Evolutionary conservation across 2,113 vertebrate species (phyloP), one percentile per base, ranked within the genome.

Genomic region (Chiloscyllium plagiosum): DNA sequence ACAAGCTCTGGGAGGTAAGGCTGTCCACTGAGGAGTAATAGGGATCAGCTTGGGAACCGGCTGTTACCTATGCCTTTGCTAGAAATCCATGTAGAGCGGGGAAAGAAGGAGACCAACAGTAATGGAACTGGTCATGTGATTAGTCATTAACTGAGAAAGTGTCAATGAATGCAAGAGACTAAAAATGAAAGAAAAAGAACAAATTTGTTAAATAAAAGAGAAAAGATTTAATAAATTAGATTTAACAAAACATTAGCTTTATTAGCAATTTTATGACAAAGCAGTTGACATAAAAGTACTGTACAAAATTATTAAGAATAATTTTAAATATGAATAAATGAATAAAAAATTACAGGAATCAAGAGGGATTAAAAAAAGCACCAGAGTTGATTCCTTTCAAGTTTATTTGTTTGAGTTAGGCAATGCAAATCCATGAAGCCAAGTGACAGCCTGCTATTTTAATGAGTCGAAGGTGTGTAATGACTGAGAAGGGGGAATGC

Each of bases 1-100:
- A 96, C 98, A 99, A 98, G 98, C 98, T 92, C 96, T 99, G 96
- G 98, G 98, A 98, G 98, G 98, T 99, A 98, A 98, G 98, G 97
- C 85, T 50, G 42, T 26, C 15, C 89, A 15, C 1, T 17, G 87
- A 52, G 85, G 42, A 87, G 20, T 52, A 50, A 33, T n/a, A 37
- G n/a, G n/a, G n/a, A 42, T 26, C 52, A 20, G 4, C 22, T 87
- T 52, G 12, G 24, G 26, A 90, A 33, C 4, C 61, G 29, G 5
- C 15, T 37, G n/a, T 42, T 17, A 47, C 19, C 19, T 6, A 19
- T 5, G 37, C 17, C 37, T 22, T 19, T 2, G 1, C 80, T 22
- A 37, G 80, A 17, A 42, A 37, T 4, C 15, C n/a, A 80, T 80
- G 12, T n/a, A 15, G 2, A 83, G 15, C 2, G 15, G 12, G 86